These are phyloP conservation scores for Paguma larvata DNA, from an alignment of 2,797 vertebrate genomes.

Conservation along the genomic window DNA sequence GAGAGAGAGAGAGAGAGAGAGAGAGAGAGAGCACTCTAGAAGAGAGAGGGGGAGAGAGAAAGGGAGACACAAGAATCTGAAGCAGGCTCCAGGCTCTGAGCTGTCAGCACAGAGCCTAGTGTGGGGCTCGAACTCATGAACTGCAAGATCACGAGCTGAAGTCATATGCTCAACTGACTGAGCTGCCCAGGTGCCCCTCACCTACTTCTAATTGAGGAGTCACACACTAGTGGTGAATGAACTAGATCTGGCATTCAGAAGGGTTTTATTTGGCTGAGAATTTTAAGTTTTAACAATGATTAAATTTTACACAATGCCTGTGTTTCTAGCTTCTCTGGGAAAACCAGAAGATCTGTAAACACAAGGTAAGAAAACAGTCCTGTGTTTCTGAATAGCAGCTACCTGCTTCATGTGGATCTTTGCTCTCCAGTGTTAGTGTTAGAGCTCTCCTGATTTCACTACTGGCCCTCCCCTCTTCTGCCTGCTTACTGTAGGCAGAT, in stretches of 20 bases:
- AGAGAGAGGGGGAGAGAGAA: no score
- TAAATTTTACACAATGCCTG: background rate
- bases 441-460: background rate
- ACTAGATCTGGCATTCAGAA: background rate
- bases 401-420: background rate
- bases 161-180: no score
- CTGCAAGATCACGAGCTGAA: no score
- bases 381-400: background rate
- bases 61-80: no score
- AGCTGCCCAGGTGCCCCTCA: background rate
- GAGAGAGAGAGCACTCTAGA: no score
- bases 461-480: background rate
- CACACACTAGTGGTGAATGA: background rate
- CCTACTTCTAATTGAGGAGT: background rate
- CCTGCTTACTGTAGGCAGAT: background rate
- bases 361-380: background rate
- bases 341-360: background rate
- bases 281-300: slow-evolving; percentile 9
- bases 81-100: no score
- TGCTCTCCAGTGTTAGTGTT: background rate
- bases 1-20: no score
- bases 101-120: no score
- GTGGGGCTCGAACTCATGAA: no score
- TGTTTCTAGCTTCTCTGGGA: slow-evolving; percentile 2
- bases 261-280: background rate